Base-by-base conservation (phyloP, 2,113 vertebrate genomes). In the Xenopus laevis region DNA sequence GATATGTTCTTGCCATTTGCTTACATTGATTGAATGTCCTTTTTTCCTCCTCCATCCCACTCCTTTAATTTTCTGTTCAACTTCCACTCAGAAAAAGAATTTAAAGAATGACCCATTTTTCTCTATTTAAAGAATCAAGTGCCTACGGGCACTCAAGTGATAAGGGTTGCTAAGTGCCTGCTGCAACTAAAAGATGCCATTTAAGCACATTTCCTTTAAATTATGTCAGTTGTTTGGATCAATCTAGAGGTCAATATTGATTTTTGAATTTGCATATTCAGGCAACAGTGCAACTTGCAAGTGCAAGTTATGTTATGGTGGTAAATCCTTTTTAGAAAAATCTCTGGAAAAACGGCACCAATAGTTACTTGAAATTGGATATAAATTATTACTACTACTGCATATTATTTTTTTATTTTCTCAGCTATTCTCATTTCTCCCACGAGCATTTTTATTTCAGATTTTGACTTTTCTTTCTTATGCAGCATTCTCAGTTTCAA, bases 41-140 rank as follows among this genome's bases (percentile, higher is more conserved):
- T 60, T 13, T 60, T 13, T 23, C 1, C 11, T 16, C 58, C 58
- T 27, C 20, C 21, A 21, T 6, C 13, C 58, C 18, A 60, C 13
- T 60, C 10, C 3, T 21, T 60, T 18, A 16, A n/a, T 16, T 55
- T 55, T n/a, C 8, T n/a, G 8, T 55, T n/a, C 7, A 55, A 55
- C 47, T 50, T 6, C 11, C 47, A 50, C 11, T 16, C 47, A 55
- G 7, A 55, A 55, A 16, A n/a, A 2, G 1, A 18, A 1, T 55
- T n/a, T 55, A n/a, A 55, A 55, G 17, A 55, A 55, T 55, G 53
- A 55, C 53, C 53, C 53, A 55, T 55, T 55, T 55, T 55, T n/a
- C 7, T 55, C 53, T n/a, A 55, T 55, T n/a, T n/a, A 3, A 55
- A 18, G 15, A 55, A n/a, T 55, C 3, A 55, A 55, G 15, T n/a